Conservation (phyloP, 1,140 invertebrate species). For the Caenorhabditis briggsae region DNA sequence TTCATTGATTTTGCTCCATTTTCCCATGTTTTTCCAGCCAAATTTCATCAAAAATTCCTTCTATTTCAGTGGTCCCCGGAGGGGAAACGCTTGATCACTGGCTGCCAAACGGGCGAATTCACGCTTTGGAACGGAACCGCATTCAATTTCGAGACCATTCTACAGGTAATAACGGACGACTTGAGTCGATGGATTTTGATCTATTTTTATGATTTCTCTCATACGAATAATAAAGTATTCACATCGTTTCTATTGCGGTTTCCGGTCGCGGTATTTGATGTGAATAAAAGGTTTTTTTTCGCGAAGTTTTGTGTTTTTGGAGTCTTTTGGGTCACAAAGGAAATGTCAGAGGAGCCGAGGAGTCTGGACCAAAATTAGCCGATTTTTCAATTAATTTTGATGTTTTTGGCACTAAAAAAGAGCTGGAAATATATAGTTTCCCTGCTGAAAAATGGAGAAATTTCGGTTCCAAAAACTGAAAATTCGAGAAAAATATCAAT, state of each 20-base stretch:
- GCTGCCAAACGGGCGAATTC: slow-evolving; percentile 98
- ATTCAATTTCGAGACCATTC: slow-evolving; percentile 99
- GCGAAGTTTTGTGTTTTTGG: not conserved
- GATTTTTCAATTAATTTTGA: no score
- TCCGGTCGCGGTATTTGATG: slow-evolving; percentile 30
- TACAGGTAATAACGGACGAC: slow-evolving; percentile 86
- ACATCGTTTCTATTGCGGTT: slow-evolving; percentile 38
- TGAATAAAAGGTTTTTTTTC: slow-evolving; percentile 47
- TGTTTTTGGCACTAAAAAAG: no score
- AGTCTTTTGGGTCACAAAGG: not conserved
- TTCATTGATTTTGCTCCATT: no score
- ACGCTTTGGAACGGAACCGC: slow-evolving; percentile 99
- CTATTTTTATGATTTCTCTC: no score
- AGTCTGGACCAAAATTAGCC: no score
- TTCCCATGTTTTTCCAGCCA: not conserved
- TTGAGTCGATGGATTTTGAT: slow-evolving; percentile 34
- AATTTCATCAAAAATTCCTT: not conserved
- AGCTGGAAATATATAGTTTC: no score
- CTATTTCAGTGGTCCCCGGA: slow-evolving; percentile 91
- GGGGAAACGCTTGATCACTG: slow-evolving; percentile 94
- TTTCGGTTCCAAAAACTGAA: not conserved
- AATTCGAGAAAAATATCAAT: no score
- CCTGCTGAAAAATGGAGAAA: no score
- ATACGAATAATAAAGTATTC: slow-evolving; percentile 18
- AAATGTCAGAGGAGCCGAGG: no score